These are phyloP conservation scores for Brenthis hecate DNA, from an alignment of 2,888 invertebrate species.

Conservation along the genomic window DNA sequence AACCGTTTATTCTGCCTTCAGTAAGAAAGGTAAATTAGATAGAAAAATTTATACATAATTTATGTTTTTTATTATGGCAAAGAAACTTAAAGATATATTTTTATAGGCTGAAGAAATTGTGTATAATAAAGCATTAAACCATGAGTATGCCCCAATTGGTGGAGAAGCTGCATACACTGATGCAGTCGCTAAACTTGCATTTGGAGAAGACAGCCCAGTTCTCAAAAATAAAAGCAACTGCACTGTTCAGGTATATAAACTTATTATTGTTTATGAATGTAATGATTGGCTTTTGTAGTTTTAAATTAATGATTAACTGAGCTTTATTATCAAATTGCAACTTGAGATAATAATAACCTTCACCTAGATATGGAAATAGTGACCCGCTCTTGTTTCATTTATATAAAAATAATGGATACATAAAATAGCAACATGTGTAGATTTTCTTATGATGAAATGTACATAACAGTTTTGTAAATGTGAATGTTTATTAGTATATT, in stretches of 20 bases:
- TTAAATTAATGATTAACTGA: too few relatives aligned
- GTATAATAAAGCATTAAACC: conserved; percentile 86
- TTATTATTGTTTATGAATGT: too few relatives aligned
- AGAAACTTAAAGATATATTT: conserved; percentile 6
- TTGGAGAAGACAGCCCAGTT: conserved; percentile 89
- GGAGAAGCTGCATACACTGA: conserved; percentile 93
- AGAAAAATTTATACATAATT: background rate
- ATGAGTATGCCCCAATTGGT: conserved; percentile 97
- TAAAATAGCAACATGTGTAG: too few relatives aligned
- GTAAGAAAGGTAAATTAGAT: conserved; percentile 84
- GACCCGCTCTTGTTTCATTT: too few relatives aligned
- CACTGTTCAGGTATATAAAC: conserved; percentile 85
- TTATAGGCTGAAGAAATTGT: conserved; percentile 91
- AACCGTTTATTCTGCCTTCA: conserved; percentile 96
- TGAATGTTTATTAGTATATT: too few relatives aligned
- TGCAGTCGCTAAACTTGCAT: conserved; percentile 92
- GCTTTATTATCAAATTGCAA: too few relatives aligned
- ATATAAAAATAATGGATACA: too few relatives aligned
- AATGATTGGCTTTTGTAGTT: too few relatives aligned
- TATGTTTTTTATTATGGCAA: background rate
- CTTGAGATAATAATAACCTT: too few relatives aligned
- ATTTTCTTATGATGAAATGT: too few relatives aligned
- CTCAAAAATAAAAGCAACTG: conserved; percentile 86
- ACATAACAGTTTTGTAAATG: too few relatives aligned
- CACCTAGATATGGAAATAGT: too few relatives aligned